Percentiles rank a stretch among this genome's conserved stretches.
Evolutionary conservation across 2,113 vertebrate species (phyloP).

Genomic region (Pelusios castaneus): DNA sequence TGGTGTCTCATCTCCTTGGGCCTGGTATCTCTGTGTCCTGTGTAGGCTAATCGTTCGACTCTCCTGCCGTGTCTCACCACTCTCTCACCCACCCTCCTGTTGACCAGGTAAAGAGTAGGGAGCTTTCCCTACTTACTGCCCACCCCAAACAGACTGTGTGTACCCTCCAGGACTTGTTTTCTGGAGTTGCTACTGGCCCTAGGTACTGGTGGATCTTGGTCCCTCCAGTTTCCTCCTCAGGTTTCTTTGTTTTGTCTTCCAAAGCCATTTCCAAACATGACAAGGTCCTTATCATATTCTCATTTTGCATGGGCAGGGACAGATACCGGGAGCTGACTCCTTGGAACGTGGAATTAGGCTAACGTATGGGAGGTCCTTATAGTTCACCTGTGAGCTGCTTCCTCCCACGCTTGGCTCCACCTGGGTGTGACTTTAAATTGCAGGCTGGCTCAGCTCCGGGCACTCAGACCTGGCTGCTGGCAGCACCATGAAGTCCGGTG

Average conservation of each 20-base stretch:
- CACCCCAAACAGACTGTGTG: not conserved
- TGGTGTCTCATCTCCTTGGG: no score
- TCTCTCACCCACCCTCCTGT: no score
- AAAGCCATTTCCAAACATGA: rapidly evolving
- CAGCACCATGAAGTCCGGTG: constrained; percentile 1
- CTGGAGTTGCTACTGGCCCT: not conserved
- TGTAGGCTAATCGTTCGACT: no score
- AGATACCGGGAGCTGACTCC: not conserved
- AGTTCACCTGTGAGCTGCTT: constrained; percentile 13
- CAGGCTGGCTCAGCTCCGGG: rapidly evolving
- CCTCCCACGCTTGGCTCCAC: constrained; percentile 31
- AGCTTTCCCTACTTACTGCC: no score
- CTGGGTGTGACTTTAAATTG: constrained; percentile 46
- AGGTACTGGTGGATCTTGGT: not conserved
- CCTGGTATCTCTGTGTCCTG: no score
- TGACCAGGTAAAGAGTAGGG: no score
- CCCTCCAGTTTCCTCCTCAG: not conserved
- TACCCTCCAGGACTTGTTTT: not conserved
- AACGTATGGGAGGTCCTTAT: constrained; percentile 49
- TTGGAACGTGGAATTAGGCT: not conserved
- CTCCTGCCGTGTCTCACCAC: no score
- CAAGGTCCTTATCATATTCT: not conserved
- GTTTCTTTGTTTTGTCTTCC: not conserved
- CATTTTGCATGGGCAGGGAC: constrained; percentile 18
- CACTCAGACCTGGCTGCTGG: not conserved